Base-by-base conservation (phyloP, 2,888 invertebrate species). In the Helicoverpa assulta region DNA sequence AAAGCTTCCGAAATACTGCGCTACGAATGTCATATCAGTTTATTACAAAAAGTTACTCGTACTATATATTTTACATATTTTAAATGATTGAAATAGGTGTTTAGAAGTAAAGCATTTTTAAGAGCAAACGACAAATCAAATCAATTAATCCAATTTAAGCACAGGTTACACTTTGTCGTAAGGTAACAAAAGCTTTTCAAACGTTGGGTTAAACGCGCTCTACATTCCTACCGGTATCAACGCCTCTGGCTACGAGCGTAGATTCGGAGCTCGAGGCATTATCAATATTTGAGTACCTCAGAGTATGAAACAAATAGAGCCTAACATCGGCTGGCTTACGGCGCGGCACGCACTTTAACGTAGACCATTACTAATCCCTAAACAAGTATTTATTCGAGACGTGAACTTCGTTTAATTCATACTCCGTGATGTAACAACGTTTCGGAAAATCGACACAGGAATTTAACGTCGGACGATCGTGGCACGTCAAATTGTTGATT, bases 131-230 rank as follows among this genome's bases (percentile, higher is more conserved):
- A 10, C 33, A 6, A 33, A 33, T 33, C 40, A 40, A 53, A 61
- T 8, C 14, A 14, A 26, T 40, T 33, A 26, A 53, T 37, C 26
- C n/a, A 33, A 52, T n/a, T 14, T 21, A 26, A 40, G 12, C 10
- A 52, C 7, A 5, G 16, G 40, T 43, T 2, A 53, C 8, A 55
- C 12, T 12, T 12, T 21, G 21, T 67, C 6, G 21, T 37, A 2
- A 21, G 33, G 8, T 21, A 53, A 63, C 47, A 55, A 40, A 72
- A 56, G 8, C n/a, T 21, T 29, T 47, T 53, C 65, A 52, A 52
- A 8, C n/a, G 50, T 21, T 8, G 7, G 37, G 43, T 56, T 47
- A 56, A 47, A 66, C 26, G 16, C 10, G 6, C n/a, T 14, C 5
- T 61, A 10, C n/a, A 5, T 6, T n/a, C 19, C 5, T 61, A 10